Conservation (phyloP, 2,113 vertebrate genomes). For the Meleagris gallopavo region DNA sequence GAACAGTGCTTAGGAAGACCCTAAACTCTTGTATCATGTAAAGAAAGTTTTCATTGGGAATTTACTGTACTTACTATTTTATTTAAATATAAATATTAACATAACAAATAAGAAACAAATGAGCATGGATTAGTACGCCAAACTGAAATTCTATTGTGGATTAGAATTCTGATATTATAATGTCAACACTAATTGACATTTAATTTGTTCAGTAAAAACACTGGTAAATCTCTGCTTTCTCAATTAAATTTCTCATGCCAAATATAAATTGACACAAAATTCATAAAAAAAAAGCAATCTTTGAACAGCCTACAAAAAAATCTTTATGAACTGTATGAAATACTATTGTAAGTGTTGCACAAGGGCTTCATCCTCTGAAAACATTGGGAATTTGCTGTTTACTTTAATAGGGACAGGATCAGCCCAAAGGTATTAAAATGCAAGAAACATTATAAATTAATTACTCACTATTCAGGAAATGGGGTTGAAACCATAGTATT, state of each 20-base stretch:
- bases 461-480: background rate
- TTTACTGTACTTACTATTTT: background rate
- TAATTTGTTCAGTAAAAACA: slow-evolving; percentile 46
- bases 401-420: background rate
- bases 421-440: background rate
- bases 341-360: background rate
- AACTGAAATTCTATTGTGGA: slow-evolving; percentile 1
- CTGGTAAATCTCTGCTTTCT: background rate
- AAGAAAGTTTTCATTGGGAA: background rate
- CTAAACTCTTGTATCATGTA: background rate
- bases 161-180: slow-evolving; percentile 36
- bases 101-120: slow-evolving; percentile 40
- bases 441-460: background rate
- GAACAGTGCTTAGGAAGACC: background rate
- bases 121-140: slow-evolving; percentile 1
- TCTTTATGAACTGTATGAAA: background rate
- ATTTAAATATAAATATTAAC: slow-evolving; percentile 24
- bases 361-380: background rate
- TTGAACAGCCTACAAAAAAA: background rate
- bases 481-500: background rate
- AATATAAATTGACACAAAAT: background rate
- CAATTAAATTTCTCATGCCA: background rate
- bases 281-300: background rate
- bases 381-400: background rate
- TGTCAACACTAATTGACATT: slow-evolving; percentile 57